These are phyloP conservation scores for Coturnix japonica DNA, from an alignment of 2,113 vertebrate genomes.

Conservation along the genomic window DNA sequence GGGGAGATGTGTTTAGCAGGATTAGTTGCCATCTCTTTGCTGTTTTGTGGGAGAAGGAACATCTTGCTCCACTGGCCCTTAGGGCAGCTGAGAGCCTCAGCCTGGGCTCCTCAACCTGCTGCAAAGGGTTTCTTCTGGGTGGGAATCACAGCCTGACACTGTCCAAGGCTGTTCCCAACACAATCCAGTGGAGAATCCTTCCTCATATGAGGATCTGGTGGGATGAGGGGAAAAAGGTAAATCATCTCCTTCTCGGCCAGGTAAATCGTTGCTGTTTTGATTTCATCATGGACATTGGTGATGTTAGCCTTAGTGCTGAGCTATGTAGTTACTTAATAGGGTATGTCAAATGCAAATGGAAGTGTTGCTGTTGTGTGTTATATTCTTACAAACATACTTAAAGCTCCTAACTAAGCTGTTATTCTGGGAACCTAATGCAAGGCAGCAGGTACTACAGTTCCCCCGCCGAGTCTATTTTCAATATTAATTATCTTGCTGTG, in stretches of 20 bases:
- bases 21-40: background rate
- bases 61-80: background rate
- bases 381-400: conserved; percentile 29
- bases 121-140: background rate
- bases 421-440: conserved; percentile 2
- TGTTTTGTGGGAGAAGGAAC: background rate
- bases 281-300: background rate
- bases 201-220: background rate
- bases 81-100: background rate
- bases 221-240: background rate
- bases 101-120: background rate
- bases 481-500: conserved; percentile 77
- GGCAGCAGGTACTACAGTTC: conserved; percentile 57
- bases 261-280: background rate
- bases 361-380: background rate
- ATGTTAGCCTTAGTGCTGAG: conserved; percentile 13
- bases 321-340: conserved; percentile 28
- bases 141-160: background rate
- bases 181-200: background rate
- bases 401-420: conserved; percentile 41
- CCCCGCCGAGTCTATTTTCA: conserved; percentile 72
- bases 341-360: background rate
- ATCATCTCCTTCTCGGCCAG: background rate
- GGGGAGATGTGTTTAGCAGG: background rate
- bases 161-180: background rate